Conservation (phyloP, 2,113 vertebrate species). For the Empidonax traillii region DNA sequence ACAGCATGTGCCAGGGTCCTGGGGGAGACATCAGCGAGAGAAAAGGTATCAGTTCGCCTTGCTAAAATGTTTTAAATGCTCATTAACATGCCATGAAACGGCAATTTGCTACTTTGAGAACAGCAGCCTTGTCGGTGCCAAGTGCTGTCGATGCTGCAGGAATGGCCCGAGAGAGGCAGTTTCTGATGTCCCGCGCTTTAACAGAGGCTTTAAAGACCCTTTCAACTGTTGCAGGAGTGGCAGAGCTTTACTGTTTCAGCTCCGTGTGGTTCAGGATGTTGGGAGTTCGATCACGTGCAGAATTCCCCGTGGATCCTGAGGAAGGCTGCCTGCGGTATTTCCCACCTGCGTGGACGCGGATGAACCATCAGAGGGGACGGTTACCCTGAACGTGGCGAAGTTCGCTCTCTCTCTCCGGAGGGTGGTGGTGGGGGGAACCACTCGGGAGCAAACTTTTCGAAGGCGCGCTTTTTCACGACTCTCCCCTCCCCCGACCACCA, state of each 20-base stretch:
- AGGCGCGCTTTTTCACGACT: fast-evolving
- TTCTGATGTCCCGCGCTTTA: not conserved
- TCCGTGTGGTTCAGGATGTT: not conserved
- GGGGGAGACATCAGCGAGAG: not conserved
- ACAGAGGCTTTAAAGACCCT: not conserved
- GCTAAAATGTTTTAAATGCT: not conserved
- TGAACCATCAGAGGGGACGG: not conserved
- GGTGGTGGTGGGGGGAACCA: too few species aligned
- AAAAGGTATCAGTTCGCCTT: not conserved
- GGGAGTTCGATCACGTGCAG: fast-evolving
- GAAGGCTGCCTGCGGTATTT: fast-evolving
- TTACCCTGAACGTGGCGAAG: not conserved
- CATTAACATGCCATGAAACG: not conserved
- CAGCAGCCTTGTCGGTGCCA: not conserved
- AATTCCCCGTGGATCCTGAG: not conserved
- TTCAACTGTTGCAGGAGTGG: not conserved
- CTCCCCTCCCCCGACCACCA: not conserved
- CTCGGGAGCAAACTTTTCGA: not conserved
- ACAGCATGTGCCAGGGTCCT: not conserved
- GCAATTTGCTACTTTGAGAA: not conserved
- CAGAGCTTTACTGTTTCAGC: not conserved
- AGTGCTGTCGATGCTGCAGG: not conserved
- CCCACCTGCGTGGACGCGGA: not conserved
- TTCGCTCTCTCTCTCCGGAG: not conserved
- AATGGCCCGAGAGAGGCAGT: not conserved